phyloP scores from a whole-genome alignment of 2,888 invertebrate genomes.

The Drosophila macrospina region DNA sequence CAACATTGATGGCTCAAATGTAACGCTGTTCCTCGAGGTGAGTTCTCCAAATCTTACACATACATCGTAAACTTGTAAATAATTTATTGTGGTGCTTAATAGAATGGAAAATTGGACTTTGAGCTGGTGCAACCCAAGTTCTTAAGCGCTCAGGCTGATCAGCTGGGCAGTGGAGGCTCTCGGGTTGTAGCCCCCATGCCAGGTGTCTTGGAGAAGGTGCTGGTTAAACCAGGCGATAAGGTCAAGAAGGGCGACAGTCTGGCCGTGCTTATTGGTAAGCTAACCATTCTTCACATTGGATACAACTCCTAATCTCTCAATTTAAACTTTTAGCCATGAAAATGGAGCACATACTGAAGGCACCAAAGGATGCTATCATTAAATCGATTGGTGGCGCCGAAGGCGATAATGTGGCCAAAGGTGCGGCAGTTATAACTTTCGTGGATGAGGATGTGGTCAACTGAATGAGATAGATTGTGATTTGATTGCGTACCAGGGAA shows the following conservation, averaged over 20 bases:
- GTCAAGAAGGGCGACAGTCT: conserved; percentile 96
- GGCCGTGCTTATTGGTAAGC: conserved; percentile 91
- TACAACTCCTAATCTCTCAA: neutral
- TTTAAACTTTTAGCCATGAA: conserved; percentile 92
- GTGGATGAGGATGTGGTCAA: conserved; percentile 78
- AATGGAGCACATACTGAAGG: conserved; percentile 98
- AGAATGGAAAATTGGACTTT: conserved; percentile 90
- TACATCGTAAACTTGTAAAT: too few relatives aligned
- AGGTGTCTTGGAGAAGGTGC: conserved; percentile 95
- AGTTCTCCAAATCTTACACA: neutral
- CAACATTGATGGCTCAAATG: conserved; percentile 86
- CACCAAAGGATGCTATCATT: conserved; percentile 91
- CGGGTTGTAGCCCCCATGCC: conserved; percentile 96
- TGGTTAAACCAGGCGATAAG: conserved; percentile 92
- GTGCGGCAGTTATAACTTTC: conserved; percentile 88
- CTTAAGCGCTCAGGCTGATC: conserved; percentile 84
- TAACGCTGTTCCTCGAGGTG: conserved; percentile 89
- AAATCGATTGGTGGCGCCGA: conserved; percentile 89
- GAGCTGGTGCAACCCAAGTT: conserved; percentile 88
- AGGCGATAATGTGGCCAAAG: conserved; percentile 94
- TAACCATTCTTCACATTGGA: neutral
- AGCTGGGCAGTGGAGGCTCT: conserved; percentile 86
- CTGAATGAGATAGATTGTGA: conserved; percentile 18
- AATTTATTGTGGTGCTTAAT: conserved; percentile 31
- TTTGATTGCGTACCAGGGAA: conserved; percentile 51